Percentiles rank a stretch among this genome's conserved stretches.
Evolutionary conservation across 2,797 vertebrate genomes (phyloP).

Genomic region (Acrocephalus scirpaceus): DNA sequence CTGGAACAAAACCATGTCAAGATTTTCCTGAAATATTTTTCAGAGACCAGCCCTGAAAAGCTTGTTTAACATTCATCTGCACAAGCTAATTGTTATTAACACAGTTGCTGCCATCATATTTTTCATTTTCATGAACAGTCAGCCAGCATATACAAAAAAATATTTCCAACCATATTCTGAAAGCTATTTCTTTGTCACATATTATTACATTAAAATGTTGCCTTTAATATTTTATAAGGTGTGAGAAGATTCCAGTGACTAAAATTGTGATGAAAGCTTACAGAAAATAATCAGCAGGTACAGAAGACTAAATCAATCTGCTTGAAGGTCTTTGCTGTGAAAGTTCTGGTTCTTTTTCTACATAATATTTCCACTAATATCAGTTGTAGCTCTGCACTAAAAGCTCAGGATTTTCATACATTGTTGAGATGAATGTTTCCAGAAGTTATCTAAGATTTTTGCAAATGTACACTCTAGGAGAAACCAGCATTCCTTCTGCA

Average conservation of each 20-base stretch:
- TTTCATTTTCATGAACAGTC: neutral
- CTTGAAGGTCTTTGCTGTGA: constrained; percentile 2
- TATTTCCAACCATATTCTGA: neutral
- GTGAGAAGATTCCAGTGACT: neutral
- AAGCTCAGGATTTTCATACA: neutral
- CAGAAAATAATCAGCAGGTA: constrained; percentile 10
- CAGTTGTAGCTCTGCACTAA: neutral
- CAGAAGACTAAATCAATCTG: neutral
- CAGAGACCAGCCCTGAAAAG: neutral
- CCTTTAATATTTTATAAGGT: neutral
- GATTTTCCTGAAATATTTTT: neutral
- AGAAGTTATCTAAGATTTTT: constrained; percentile 37
- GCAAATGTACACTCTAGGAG: neutral
- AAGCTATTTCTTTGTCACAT: neutral
- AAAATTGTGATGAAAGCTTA: neutral
- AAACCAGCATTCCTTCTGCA: neutral
- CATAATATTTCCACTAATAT: neutral
- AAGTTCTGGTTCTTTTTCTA: neutral
- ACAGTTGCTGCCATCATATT: neutral
- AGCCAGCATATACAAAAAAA: neutral
- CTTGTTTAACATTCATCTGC: neutral
- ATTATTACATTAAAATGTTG: neutral
- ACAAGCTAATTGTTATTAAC: neutral
- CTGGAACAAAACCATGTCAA: neutral
- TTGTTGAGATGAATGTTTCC: neutral